phyloP scores from a whole-genome alignment of 2,113 vertebrate genomes.

The Crotalus viridis region DNA sequence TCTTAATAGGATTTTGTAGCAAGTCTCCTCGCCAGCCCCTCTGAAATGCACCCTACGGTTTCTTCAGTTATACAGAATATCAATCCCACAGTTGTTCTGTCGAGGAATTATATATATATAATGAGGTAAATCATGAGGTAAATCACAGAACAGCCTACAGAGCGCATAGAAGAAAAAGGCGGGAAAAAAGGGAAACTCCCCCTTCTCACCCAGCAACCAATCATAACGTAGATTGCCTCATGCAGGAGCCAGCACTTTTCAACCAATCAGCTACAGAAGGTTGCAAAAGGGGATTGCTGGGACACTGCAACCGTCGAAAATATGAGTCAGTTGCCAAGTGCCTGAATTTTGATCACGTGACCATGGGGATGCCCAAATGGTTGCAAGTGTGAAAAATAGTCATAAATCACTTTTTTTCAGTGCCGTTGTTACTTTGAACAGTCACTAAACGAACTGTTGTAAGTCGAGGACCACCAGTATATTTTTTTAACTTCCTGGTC shows the following conservation, averaged over 20 bases:
- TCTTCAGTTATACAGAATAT: constrained; percentile 27
- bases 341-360: no score
- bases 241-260: not conserved
- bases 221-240: not conserved
- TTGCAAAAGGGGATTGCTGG: no score
- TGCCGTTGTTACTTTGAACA: no score
- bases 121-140: not conserved
- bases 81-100: constrained; percentile 27
- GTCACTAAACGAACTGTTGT: no score
- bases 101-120: not conserved
- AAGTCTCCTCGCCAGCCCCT: constrained; percentile 52
- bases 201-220: not conserved
- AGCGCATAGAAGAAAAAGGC: not conserved
- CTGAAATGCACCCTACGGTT: constrained; percentile 61
- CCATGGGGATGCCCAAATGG: no score
- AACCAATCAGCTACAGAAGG: not conserved
- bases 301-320: no score
- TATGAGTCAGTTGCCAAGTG: no score
- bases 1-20: constrained; percentile 68
- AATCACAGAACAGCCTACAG: not conserved
- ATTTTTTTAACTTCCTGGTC: no score
- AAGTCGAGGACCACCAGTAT: no score
- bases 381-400: no score
- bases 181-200: not conserved
- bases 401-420: no score